phyloP scores from a whole-genome alignment of 2,113 vertebrate genomes.

The Neofelis nebulosa region DNA sequence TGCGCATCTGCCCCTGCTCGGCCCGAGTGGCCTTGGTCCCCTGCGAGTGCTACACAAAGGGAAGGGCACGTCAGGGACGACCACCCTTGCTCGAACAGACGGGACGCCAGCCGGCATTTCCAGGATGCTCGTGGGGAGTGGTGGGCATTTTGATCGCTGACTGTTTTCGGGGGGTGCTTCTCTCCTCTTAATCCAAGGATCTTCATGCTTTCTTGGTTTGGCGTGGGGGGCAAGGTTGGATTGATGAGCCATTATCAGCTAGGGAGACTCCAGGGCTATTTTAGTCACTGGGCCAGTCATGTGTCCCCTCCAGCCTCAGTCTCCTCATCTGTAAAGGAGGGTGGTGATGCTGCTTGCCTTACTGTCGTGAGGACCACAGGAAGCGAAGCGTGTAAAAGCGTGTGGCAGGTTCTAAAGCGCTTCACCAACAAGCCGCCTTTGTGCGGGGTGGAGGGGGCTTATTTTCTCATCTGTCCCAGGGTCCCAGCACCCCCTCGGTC shows the following conservation, averaged over 20 bases:
- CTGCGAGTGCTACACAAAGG: neutral
- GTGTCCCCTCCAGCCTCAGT: neutral
- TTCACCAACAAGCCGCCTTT: rapidly evolving
- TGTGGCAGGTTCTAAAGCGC: no score
- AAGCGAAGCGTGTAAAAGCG: neutral
- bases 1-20: neutral
- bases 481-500: neutral
- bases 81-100: neutral
- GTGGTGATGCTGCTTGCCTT: neutral
- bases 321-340: neutral
- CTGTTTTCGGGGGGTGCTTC: neutral
- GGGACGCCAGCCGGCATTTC: rapidly evolving
- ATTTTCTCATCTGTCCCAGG: neutral
- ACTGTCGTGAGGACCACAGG: neutral
- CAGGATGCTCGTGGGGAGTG: neutral
- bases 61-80: neutral
- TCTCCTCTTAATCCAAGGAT: neutral
- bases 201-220: neutral
- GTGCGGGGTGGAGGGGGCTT: rapidly evolving
- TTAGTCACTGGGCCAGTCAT: neutral
- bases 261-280: neutral
- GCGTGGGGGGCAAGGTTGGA: neutral
- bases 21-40: rapidly evolving
- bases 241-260: neutral
- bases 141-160: rapidly evolving